Evolutionary conservation across 1,140 invertebrate genomes (phyloP).

Genomic region (Ceratina japonica): DNA sequence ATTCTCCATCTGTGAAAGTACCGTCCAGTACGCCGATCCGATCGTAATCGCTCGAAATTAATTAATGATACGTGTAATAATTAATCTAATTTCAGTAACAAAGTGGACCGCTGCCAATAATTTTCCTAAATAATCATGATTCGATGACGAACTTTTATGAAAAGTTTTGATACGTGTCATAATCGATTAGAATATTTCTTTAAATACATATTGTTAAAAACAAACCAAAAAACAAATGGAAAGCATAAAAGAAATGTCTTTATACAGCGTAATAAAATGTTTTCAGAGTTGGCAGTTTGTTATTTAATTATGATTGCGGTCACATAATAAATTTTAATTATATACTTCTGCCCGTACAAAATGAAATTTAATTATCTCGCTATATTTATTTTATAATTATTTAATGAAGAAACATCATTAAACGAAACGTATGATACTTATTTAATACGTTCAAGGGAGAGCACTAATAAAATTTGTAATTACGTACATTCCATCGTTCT

Average conservation of each 20-base stretch:
- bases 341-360: not conserved
- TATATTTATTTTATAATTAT: not conserved
- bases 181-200: not conserved
- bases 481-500: not conserved
- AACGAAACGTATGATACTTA: not conserved
- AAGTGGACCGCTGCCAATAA: not conserved
- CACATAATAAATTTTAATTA: too few species aligned
- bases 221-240: too few species aligned
- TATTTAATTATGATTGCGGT: too few species aligned
- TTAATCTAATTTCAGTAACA: too few species aligned
- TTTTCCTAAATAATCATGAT: too few species aligned
- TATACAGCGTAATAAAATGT: too few species aligned
- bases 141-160: not conserved
- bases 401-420: not conserved
- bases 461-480: not conserved
- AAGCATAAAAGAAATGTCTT: too few species aligned
- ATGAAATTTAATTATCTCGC: not conserved
- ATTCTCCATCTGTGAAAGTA: constrained; percentile 38
- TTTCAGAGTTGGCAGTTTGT: too few species aligned
- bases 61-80: constrained; percentile 15
- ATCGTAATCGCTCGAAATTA: constrained; percentile 26
- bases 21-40: constrained; percentile 56
- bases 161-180: not conserved
- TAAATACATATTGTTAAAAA: too few species aligned
- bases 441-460: constrained; percentile 16